Evolutionary conservation across 37 sponge, comb jelly and placozoan genomes (phyloP).

Genomic region (Ianthella basta): DNA sequence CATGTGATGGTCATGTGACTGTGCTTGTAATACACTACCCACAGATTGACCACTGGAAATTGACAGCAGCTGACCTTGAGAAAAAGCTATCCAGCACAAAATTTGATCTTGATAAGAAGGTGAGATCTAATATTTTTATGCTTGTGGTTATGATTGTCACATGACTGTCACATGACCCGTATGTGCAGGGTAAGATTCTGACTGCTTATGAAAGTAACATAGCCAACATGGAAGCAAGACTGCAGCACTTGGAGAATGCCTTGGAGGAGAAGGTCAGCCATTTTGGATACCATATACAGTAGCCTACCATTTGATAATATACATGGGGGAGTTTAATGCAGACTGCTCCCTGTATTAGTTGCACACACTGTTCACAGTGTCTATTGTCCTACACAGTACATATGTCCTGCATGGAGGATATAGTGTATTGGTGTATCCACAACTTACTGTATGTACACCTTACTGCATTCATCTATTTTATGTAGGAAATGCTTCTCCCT

Average conservation of each 20-base stretch:
- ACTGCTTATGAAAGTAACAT: neutral
- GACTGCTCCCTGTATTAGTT: too few relatives aligned
- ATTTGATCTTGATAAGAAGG: conserved; percentile 22
- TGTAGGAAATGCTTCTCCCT: too few relatives aligned
- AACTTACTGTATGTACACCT: too few relatives aligned
- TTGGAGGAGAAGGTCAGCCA: conserved; percentile 12
- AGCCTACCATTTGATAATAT: too few relatives aligned
- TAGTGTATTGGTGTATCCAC: too few relatives aligned
- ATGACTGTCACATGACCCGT: neutral
- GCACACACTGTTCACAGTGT: too few relatives aligned
- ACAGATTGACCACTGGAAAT: conserved; percentile 25
- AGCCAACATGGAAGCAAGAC: neutral
- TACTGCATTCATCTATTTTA: too few relatives aligned
- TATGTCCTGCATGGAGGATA: too few relatives aligned
- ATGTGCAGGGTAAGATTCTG: conserved; percentile 22
- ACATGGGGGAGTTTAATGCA: too few relatives aligned
- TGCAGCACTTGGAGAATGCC: conserved; percentile 16
- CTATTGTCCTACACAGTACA: too few relatives aligned
- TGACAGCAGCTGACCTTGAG: neutral
- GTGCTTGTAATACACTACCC: neutral
- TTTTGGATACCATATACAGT: neutral
- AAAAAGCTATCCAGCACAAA: conserved; percentile 13
- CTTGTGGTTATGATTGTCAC: neutral
- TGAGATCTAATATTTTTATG: neutral
- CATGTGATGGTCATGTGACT: too few relatives aligned